phyloP scores from a whole-genome alignment of 2,113 vertebrate genomes.

The Pheucticus melanocephalus region DNA sequence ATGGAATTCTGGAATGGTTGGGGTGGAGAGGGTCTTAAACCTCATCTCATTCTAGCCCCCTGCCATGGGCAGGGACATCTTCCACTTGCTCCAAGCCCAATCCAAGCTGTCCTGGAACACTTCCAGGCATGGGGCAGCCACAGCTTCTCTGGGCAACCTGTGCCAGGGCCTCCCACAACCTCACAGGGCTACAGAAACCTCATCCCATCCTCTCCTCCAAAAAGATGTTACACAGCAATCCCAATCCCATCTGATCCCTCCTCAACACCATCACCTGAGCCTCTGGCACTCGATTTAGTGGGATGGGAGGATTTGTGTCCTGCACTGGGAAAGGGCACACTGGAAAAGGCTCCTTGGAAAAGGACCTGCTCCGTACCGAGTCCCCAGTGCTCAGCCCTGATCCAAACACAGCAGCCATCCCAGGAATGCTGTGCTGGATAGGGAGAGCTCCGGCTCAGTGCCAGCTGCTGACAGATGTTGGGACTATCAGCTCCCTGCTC shows the following conservation, averaged over 20 bases:
- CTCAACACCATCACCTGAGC: not conserved
- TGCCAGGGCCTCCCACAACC: not conserved
- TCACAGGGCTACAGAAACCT: not conserved
- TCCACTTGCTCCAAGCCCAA: not conserved
- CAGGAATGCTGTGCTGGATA: not conserved
- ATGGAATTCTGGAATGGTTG: not conserved
- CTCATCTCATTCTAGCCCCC: not conserved
- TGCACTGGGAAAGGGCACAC: not conserved
- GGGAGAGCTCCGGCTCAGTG: not conserved
- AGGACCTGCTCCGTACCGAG: accelerated
- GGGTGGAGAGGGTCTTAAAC: not conserved
- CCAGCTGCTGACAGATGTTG: not conserved
- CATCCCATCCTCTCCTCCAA: accelerated
- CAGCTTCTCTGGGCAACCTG: not conserved
- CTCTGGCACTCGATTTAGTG: not conserved
- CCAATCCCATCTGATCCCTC: not conserved
- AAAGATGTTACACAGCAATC: not conserved
- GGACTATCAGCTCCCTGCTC: not conserved
- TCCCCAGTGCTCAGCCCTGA: accelerated
- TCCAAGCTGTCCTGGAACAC: not conserved
- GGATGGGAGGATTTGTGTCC: not conserved
- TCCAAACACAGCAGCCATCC: not conserved
- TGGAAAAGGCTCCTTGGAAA: not conserved
- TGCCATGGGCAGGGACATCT: not conserved
- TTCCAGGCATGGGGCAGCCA: not conserved